Evolutionary conservation across 2,888 invertebrate genomes (phyloP).

Genomic region (Parasteatoda lunata): DNA sequence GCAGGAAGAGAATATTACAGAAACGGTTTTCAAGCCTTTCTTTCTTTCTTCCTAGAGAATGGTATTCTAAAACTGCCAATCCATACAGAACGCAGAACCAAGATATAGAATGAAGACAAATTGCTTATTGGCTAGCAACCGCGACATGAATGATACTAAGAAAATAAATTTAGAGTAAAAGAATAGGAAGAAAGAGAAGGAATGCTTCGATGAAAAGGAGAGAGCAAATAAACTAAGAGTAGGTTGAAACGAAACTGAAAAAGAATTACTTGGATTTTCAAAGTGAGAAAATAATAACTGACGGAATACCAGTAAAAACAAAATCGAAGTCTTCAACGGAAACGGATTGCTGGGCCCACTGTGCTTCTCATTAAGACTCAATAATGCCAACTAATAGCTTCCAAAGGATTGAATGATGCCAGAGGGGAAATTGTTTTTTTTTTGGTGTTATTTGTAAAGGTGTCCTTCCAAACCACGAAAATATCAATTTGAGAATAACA

Average conservation of each 20-base stretch:
- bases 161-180: slow-evolving; percentile 56
- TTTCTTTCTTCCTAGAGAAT: not conserved
- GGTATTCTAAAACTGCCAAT: slow-evolving; percentile 37
- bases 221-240: slow-evolving; percentile 19
- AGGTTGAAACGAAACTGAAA: not conserved
- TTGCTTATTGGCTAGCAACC: slow-evolving; percentile 49
- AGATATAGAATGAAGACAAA: slow-evolving; percentile 55
- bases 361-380: slow-evolving; percentile 29
- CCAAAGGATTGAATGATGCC: not conserved
- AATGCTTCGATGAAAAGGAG: slow-evolving; percentile 6
- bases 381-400: slow-evolving; percentile 24
- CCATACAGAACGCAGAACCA: slow-evolving; percentile 31
- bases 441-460: not conserved
- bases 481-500: not conserved
- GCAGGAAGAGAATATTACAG: too few relatives aligned
- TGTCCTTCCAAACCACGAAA: not conserved
- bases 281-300: slow-evolving; percentile 43
- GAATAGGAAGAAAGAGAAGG: slow-evolving; percentile 18
- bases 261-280: slow-evolving; percentile 31
- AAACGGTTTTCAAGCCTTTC: not conserved
- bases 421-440: slow-evolving; percentile 4
- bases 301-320: not conserved
- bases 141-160: slow-evolving; percentile 48
- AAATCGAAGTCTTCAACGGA: slow-evolving; percentile 21
- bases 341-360: slow-evolving; percentile 40